A percentile compares a stretch with the other conserved stretches of the same genome.
Conservation (phyloP, 2,113 vertebrate species). For the Mormyrus iriodes region DNA sequence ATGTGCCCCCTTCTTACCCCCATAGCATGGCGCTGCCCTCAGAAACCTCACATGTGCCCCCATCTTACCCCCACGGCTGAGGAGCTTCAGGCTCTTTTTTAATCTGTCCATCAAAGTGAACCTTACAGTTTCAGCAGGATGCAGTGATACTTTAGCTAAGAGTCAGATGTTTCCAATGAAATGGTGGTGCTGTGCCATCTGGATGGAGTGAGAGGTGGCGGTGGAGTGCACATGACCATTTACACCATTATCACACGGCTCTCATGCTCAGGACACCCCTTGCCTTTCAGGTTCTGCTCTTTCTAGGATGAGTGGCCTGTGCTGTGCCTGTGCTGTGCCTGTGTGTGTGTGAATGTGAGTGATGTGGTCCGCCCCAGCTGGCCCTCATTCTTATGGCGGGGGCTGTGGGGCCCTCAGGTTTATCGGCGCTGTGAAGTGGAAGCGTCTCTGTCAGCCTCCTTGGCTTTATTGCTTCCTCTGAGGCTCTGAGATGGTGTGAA, state of each 20-base stretch:
- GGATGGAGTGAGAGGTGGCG: slow-evolving; percentile 75
- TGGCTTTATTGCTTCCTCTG: not conserved
- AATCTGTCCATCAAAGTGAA: not conserved
- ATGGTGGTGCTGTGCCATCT: slow-evolving; percentile 61
- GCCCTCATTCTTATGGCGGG: not conserved
- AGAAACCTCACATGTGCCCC: too few species aligned
- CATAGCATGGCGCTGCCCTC: too few species aligned
- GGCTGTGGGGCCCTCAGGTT: not conserved
- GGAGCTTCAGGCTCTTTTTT: not conserved
- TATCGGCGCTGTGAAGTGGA: not conserved
- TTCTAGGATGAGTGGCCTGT: not conserved
- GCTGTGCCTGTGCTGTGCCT: not conserved
- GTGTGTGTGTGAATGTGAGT: not conserved
- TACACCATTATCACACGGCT: not conserved
- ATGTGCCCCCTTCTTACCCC: too few species aligned
- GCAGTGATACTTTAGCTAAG: slow-evolving; percentile 7
- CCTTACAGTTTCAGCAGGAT: not conserved
- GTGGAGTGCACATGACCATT: slow-evolving; percentile 34
- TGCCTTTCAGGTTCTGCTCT: not conserved
- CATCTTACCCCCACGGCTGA: too few species aligned
- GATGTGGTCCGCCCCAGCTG: not conserved
- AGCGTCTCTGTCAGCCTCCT: not conserved
- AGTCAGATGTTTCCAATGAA: slow-evolving; percentile 40
- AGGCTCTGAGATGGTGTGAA: not conserved
- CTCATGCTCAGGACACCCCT: not conserved